These are phyloP conservation scores for Steromphala cineraria DNA, from an alignment of 2,888 invertebrate species.

Conservation along the genomic window DNA sequence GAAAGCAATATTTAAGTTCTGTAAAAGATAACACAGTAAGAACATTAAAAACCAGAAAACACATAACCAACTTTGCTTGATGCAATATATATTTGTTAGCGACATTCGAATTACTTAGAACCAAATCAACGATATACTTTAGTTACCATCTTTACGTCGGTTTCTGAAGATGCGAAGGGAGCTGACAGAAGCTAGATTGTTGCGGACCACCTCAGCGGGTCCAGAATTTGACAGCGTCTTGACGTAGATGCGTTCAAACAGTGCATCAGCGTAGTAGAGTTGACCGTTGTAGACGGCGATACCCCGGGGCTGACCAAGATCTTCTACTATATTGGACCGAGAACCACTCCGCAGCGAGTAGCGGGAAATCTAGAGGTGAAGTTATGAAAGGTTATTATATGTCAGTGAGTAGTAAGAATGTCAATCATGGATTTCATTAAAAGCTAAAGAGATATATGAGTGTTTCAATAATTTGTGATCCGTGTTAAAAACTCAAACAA, in stretches of 20 bases:
- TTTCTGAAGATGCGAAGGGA: slow-evolving; percentile 56
- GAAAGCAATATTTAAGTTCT: no score
- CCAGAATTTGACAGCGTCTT: slow-evolving; percentile 84
- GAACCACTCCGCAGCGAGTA: slow-evolving; percentile 17
- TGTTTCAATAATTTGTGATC: no score
- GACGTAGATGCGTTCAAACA: slow-evolving; percentile 90
- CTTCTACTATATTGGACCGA: slow-evolving; percentile 36
- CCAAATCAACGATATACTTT: neutral
- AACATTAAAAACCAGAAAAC: no score
- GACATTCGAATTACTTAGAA: no score
- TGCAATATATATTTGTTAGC: no score
- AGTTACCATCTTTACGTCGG: slow-evolving; percentile 74
- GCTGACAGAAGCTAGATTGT: slow-evolving; percentile 49
- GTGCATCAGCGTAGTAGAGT: slow-evolving; percentile 90
- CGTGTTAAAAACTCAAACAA: no score
- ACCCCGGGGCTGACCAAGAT: slow-evolving; percentile 50
- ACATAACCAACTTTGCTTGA: no score
- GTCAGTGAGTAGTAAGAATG: no score
- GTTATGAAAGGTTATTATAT: no score
- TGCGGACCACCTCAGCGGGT: slow-evolving; percentile 40
- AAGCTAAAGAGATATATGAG: no score
- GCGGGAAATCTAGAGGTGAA: slow-evolving; percentile 28
- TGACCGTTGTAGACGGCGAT: slow-evolving; percentile 83
- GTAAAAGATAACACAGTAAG: no score
- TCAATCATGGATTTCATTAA: no score